Percentiles rank a stretch among this genome's conserved stretches.
phyloP scores from a whole-genome alignment of 2,113 vertebrate species.

The Grantiella picta region DNA sequence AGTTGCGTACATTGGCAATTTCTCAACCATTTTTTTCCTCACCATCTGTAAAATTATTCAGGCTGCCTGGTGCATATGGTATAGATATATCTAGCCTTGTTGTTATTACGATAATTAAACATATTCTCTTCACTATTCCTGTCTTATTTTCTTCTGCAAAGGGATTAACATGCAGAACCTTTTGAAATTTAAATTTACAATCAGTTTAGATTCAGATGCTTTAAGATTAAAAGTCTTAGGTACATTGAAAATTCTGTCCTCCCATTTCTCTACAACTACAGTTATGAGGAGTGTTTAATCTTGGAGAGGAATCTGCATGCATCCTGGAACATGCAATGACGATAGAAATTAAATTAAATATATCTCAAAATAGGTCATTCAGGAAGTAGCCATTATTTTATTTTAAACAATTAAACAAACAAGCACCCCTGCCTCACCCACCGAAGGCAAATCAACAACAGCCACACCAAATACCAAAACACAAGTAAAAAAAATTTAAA shows the following conservation, averaged over 20 bases:
- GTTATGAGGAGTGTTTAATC: neutral
- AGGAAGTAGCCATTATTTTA: neutral
- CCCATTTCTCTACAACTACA: neutral
- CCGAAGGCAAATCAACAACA: neutral
- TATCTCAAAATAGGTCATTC: neutral
- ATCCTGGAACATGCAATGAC: neutral
- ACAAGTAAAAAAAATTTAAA: neutral
- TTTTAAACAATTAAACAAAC: neutral
- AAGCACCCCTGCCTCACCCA: neutral
- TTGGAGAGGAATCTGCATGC: rapidly evolving
- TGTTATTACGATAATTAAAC: neutral
- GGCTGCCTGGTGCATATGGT: neutral
- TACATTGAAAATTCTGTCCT: neutral
- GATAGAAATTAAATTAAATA: neutral
- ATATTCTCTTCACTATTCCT: neutral
- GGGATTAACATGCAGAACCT: neutral
- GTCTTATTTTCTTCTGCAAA: neutral
- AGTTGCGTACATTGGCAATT: neutral
- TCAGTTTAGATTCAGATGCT: neutral
- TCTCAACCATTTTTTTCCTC: neutral
- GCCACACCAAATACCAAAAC: neutral
- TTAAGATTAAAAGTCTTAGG: neutral
- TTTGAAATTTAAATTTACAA: neutral
- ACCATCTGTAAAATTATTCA: neutral
- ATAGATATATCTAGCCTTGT: neutral